Percentiles rank a stretch among this genome's conserved stretches.
Evolutionary conservation across 2,113 vertebrate species (phyloP).

Genomic region (Plectropomus leopardus): DNA sequence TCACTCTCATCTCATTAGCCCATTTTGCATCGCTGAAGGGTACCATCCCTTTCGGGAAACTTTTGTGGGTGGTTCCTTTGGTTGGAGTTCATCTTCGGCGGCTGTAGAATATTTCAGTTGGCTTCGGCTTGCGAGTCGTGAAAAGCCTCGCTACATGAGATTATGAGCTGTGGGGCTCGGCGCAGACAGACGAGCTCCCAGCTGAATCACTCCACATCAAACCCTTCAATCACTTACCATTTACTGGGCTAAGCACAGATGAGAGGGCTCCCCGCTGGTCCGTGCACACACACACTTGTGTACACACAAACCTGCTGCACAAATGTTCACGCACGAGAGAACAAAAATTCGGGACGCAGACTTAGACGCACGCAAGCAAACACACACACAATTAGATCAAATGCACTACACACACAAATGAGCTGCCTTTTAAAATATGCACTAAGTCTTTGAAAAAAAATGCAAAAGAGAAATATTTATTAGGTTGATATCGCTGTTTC

Average conservation of each 20-base stretch:
- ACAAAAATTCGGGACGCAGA: slow-evolving; percentile 14
- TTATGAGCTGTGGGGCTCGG: slow-evolving; percentile 67
- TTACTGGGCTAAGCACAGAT: slow-evolving; percentile 81
- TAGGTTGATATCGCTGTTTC: slow-evolving; percentile 69
- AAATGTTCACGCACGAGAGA: slow-evolving; percentile 21
- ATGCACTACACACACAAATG: slow-evolving; percentile 49
- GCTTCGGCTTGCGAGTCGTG: slow-evolving; percentile 39
- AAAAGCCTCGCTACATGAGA: slow-evolving; percentile 62
- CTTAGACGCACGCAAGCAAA: slow-evolving; percentile 47
- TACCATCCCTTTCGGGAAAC: slow-evolving; percentile 46
- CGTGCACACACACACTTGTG: slow-evolving; percentile 41
- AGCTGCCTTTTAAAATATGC: slow-evolving; percentile 74
- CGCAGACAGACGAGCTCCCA: slow-evolving; percentile 76
- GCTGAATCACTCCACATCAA: slow-evolving; percentile 80
- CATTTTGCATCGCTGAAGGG: slow-evolving; percentile 52
- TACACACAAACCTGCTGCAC: slow-evolving; percentile 62
- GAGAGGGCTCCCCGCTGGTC: slow-evolving; percentile 67
- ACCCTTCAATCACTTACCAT: slow-evolving; percentile 80
- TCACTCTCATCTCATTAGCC: slow-evolving; percentile 65
- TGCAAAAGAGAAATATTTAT: slow-evolving; percentile 84
- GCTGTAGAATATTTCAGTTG: slow-evolving; percentile 47
- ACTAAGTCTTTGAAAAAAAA: slow-evolving; percentile 66
- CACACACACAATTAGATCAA: slow-evolving; percentile 32
- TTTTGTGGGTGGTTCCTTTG: slow-evolving; percentile 71
- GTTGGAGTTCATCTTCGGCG: slow-evolving; percentile 53